These are phyloP conservation scores for Columba guinea DNA, from an alignment of 2,797 vertebrate species.

Conservation along the genomic window DNA sequence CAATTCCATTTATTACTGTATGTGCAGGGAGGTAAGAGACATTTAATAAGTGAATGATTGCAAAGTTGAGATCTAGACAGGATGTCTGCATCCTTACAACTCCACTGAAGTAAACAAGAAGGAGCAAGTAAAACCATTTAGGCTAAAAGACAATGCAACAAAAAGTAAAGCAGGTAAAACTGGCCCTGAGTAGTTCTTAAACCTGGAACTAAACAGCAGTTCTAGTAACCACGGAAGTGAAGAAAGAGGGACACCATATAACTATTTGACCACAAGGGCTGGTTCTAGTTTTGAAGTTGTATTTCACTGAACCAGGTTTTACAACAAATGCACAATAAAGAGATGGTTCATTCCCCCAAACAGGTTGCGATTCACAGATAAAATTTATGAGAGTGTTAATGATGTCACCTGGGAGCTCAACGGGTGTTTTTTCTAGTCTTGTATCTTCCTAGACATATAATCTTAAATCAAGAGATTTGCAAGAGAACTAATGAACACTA, in stretches of 20 bases:
- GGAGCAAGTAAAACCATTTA: not conserved
- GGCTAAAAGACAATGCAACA: not conserved
- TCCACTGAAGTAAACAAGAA: not conserved
- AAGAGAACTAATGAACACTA: not conserved
- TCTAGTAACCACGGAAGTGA: not conserved
- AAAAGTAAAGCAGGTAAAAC: not conserved
- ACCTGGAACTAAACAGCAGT: not conserved
- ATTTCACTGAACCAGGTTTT: not conserved
- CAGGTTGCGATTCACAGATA: not conserved
- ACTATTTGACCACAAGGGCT: not conserved
- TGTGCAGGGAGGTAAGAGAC: not conserved
- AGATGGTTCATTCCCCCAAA: not conserved
- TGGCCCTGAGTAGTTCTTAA: not conserved
- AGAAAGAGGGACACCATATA: fast-evolving
- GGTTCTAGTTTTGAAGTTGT: not conserved
- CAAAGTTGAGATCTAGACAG: not conserved
- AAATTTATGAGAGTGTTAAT: not conserved
- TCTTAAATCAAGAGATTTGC: not conserved
- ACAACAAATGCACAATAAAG: not conserved
- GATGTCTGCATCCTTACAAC: not conserved
- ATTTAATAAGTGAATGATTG: not conserved
- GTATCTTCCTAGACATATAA: not conserved
- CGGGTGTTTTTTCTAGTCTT: not conserved
- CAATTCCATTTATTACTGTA: not conserved
- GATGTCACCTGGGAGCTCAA: not conserved